phyloP scores from a whole-genome alignment of 2,113 vertebrate genomes.

The Paralichthys olivaceus region DNA sequence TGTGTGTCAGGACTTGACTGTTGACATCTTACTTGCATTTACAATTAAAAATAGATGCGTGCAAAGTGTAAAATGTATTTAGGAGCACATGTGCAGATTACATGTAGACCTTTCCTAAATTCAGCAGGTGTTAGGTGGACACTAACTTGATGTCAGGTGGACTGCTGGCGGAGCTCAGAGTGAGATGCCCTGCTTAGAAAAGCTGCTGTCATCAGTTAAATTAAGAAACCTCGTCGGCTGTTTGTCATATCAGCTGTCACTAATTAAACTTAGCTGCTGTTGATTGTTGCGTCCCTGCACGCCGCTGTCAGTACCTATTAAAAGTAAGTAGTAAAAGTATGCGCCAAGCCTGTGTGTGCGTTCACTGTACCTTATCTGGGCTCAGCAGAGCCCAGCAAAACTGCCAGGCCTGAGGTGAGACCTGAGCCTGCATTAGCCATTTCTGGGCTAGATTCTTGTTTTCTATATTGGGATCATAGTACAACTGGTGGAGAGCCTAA shows the following conservation, averaged over 20 bases:
- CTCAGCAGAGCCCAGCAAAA: conserved; percentile 97
- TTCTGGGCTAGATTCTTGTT: conserved; percentile 99
- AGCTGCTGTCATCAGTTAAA: background rate
- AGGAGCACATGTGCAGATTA: no score
- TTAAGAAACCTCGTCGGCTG: background rate
- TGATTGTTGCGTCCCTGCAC: background rate
- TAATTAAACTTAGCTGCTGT: background rate
- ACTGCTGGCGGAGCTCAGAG: background rate
- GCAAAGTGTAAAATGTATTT: no score
- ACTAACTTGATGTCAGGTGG: no score
- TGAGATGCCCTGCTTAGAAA: background rate
- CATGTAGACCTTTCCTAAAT: no score
- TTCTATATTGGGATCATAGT: conserved; percentile 99
- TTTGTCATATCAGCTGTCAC: background rate
- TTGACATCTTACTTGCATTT: background rate
- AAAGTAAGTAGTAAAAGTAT: background rate
- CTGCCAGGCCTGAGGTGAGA: conserved; percentile 98
- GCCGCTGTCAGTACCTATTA: background rate
- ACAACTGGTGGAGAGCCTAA: conserved; percentile 97
- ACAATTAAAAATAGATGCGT: no score
- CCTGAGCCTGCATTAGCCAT: conserved; percentile 99
- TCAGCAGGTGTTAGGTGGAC: no score
- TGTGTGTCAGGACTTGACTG: background rate
- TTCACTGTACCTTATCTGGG: conserved; percentile 88
- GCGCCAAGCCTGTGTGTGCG: background rate